A percentile compares a stretch with the other conserved stretches of the same genome.
Conservation (phyloP, 2,888 invertebrate genomes). For the Serrognathus titanus region DNA sequence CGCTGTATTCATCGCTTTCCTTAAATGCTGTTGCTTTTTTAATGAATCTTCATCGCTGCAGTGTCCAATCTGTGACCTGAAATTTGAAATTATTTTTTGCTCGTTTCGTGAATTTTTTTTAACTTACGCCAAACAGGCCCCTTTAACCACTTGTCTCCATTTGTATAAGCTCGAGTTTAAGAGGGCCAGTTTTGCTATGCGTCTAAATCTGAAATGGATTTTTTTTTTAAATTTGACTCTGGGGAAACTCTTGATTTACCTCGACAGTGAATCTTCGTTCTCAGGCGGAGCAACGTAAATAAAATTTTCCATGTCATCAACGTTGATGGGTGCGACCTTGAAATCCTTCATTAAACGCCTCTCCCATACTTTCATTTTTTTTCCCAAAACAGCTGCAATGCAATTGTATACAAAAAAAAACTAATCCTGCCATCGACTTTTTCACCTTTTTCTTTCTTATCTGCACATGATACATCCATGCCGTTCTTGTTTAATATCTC, state of each 20-base stretch:
- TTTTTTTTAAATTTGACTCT: conserved; percentile 2
- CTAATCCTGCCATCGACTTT: not conserved
- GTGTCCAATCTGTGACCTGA: conserved; percentile 75
- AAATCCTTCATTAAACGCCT: conserved; percentile 85
- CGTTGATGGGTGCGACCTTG: conserved; percentile 73
- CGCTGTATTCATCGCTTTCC: conserved; percentile 65
- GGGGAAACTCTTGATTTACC: conserved; percentile 28
- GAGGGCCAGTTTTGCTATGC: conserved; percentile 72
- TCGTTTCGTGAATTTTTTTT: not conserved
- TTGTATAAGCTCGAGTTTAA: conserved; percentile 67
- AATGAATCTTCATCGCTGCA: conserved; percentile 68
- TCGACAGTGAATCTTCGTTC: conserved; percentile 60
- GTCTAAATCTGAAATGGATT: conserved; percentile 56
- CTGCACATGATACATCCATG: conserved; percentile 74
- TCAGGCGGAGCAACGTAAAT: conserved; percentile 46
- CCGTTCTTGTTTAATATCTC: conserved; percentile 87
- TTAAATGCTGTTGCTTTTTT: conserved; percentile 72
- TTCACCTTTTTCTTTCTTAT: conserved; percentile 72
- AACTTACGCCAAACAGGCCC: conserved; percentile 55
- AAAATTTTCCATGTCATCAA: conserved; percentile 54
- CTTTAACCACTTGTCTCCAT: conserved; percentile 69
- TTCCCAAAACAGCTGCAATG: conserved; percentile 65
- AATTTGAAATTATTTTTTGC: conserved; percentile 2
- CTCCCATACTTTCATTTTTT: conserved; percentile 81
- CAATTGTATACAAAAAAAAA: not conserved